Base-by-base conservation (phyloP, 2,888 invertebrate species). In the Morpho achilles region DNA sequence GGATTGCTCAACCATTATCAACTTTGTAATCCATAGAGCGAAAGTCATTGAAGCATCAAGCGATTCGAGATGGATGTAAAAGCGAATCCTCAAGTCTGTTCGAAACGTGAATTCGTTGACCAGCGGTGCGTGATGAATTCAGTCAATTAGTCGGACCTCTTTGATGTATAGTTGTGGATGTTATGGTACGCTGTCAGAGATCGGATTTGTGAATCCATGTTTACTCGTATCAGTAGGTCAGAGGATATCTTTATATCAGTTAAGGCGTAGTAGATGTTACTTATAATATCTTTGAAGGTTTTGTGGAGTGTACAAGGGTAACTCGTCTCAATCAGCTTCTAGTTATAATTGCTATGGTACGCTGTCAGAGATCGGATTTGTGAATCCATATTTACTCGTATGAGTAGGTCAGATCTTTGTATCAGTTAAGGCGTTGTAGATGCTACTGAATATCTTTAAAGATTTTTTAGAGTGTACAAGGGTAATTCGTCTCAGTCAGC, bases 161-260 rank as follows among this genome's bases (percentile, higher is more conserved):
- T 70, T 70, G 70, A 70, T 61, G 67, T 67, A 67, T 69, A 68
- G 68, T 69, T 68, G 66, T 62, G 65, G 68, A 68, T 66, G 66
- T 62, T 67, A 65, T 68, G 67, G 66, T 67, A 49, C 45, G 60
- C 65, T 67, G 65, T 59, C 63, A 59, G 63, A 59, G 40, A 62
- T 62, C 56, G 56, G 62, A 56, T 62, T 61, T 59, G 55, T 41
- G 56, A 53, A 59, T 43, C 50, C 50, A 41, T 48, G 47, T 45
- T 60, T 58, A 56, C 60, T 55, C 60, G 48, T 56, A 50, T 53
- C 58, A 49, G 43, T 51, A 51, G 59, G 59, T 59, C 56, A 46
- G 42, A 60, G 47, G 41, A 50, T 40, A 50, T 44, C 45, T 58
- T 9, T 8, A 54, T 50, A 53, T 50, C 7, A 43, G 9, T 9